phyloP scores from a whole-genome alignment of 2,113 vertebrate species.

The Ctenodactylus gundi region DNA sequence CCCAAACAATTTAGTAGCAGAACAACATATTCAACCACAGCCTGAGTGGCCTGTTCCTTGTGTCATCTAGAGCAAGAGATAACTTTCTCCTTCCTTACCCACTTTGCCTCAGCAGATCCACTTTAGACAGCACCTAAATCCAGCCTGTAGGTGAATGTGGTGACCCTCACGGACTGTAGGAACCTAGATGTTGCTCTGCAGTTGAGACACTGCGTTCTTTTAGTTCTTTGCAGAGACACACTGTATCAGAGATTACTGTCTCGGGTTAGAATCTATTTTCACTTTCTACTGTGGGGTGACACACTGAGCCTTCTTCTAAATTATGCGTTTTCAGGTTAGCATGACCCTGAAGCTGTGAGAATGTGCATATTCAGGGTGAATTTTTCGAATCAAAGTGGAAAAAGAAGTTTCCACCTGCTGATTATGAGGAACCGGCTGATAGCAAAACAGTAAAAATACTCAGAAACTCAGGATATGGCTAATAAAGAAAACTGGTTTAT shows the following conservation, averaged over 20 bases:
- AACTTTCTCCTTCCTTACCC: not conserved
- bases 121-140: not conserved
- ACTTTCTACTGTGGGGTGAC: slow-evolving; percentile 1
- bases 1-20: not conserved
- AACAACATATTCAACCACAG: not conserved
- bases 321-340: slow-evolving; percentile 46
- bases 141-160: not conserved
- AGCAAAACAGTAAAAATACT: slow-evolving; percentile 24
- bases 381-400: slow-evolving; percentile 37
- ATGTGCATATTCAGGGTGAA: slow-evolving; percentile 45
- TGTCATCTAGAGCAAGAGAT: not conserved
- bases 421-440: slow-evolving; percentile 15
- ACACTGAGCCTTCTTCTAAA: slow-evolving; percentile 38
- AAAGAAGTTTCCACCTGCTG: not conserved
- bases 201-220: not conserved
- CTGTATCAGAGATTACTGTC: slow-evolving; percentile 28
- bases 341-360: slow-evolving; percentile 40
- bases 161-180: not conserved
- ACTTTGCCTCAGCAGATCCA: not conserved
- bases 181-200: not conserved
- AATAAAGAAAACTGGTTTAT: not conserved
- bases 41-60: not conserved
- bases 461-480: not conserved
- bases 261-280: slow-evolving; percentile 39
- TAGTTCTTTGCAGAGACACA: not conserved